Evolutionary conservation across 1,140 invertebrate species (phyloP).

Genomic region (Delia radicum): DNA sequence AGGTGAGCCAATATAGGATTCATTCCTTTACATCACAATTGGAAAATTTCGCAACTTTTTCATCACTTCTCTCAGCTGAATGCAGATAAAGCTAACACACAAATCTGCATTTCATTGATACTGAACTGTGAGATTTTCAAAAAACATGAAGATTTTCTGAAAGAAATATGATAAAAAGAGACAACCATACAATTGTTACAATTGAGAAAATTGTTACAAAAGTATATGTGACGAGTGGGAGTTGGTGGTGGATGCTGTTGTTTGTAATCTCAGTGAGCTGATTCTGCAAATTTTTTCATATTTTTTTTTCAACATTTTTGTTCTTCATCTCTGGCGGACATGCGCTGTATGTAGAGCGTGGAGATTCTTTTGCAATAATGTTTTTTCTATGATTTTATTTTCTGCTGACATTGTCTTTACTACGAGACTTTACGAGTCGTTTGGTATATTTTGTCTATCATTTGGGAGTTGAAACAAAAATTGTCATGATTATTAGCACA

Average conservation of each 20-base stretch:
- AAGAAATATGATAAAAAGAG: background rate
- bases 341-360: too few species aligned
- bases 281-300: background rate
- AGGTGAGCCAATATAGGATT: slow-evolving; percentile 54
- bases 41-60: background rate
- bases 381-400: background rate
- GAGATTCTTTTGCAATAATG: too few species aligned
- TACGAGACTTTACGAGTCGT: background rate
- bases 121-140: too few species aligned
- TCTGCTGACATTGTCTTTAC: background rate
- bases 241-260: slow-evolving; percentile 12
- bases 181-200: background rate
- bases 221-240: too few species aligned
- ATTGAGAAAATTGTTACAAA: background rate
- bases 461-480: background rate
- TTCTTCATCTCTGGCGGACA: background rate
- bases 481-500: background rate
- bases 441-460: background rate
- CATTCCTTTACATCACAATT: background rate
- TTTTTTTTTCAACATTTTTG: background rate
- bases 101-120: slow-evolving; percentile 25
- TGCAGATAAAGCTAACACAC: slow-evolving; percentile 29
- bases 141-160: too few species aligned
- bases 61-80: slow-evolving; percentile 34
- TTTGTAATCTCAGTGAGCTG: background rate